phyloP scores from a whole-genome alignment of 2,797 vertebrate genomes.

The Fundulus diaphanus region DNA sequence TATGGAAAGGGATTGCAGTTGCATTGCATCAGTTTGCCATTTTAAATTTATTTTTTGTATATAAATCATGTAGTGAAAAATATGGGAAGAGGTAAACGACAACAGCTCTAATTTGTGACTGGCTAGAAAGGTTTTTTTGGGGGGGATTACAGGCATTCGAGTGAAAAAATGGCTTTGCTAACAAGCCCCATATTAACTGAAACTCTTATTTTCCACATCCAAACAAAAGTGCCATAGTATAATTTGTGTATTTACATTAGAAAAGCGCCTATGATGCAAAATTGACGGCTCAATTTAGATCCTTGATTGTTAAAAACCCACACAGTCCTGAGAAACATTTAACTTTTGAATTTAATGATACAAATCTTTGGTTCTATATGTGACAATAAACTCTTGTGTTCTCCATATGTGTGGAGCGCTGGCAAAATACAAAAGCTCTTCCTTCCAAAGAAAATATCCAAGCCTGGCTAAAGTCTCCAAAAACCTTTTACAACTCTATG shows the following conservation, averaged over 20 bases:
- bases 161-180: background rate
- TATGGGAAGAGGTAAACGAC: background rate
- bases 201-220: background rate
- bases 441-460: no score
- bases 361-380: background rate
- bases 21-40: conserved; percentile 8
- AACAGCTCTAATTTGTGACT: background rate
- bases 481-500: no score
- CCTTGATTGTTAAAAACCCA: background rate
- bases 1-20: conserved; percentile 6
- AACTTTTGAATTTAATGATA: background rate
- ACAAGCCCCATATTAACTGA: background rate
- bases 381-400: no score
- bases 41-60: conserved; percentile 3
- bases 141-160: background rate
- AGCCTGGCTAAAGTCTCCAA: no score
- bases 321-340: background rate
- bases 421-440: no score
- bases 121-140: background rate
- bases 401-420: no score
- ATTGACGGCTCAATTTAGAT: background rate
- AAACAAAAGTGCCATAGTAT: background rate
- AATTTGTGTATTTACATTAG: background rate
- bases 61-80: conserved; percentile 4
- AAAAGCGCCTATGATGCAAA: background rate